Evolutionary conservation across 2,888 invertebrate genomes (phyloP), one percentile per base, ranked within the genome.

Genomic region (Drosophila acutilabella): DNA sequence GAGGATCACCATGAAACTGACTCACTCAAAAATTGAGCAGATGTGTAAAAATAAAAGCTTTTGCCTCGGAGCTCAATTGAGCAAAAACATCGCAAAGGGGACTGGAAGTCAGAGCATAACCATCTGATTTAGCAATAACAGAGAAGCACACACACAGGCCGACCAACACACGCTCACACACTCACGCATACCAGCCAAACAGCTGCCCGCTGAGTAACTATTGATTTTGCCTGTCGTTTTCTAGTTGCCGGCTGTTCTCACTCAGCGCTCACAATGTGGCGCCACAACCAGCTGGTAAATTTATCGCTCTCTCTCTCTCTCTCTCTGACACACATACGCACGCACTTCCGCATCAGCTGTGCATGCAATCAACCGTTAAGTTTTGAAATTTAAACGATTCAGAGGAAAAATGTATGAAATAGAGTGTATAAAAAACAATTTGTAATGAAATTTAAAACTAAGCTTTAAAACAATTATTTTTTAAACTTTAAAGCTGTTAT

Each of bases 121-220:
- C 87, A 82, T 86, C 89, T 88, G 82, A 88, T 88, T 75, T 60
- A 45, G 69, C 66, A 45, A 61, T 41, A 60, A 51, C 57, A 69
- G 36, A 54, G 26, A 54, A 41, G 16, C 45, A 48, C 33, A 14
- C 8, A 26, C 14, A 38, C 41, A 54, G 30, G 3, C 36, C 13
- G 16, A 60, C 23, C 26, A 23, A n/a, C 18, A 20, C 40, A 56
- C 40, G 16, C 18, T 30, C 33, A 47, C 41, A 36, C 13, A 20
- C 42, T 52, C 36, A 30, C 10, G 14, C 44, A 50, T 45, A 72
- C 14, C 59, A 52, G 33, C 30, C 58, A 66, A 81, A 82, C 82
- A 82, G 86, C 82, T 82, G 88, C 88, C 71, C 68, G 61, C 52
- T 53, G 73, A 71, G 73, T 76, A 67, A 82, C 65, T 88, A 82